Conservation (phyloP, 2,888 invertebrate genomes). For the Apotomis turbidana region DNA sequence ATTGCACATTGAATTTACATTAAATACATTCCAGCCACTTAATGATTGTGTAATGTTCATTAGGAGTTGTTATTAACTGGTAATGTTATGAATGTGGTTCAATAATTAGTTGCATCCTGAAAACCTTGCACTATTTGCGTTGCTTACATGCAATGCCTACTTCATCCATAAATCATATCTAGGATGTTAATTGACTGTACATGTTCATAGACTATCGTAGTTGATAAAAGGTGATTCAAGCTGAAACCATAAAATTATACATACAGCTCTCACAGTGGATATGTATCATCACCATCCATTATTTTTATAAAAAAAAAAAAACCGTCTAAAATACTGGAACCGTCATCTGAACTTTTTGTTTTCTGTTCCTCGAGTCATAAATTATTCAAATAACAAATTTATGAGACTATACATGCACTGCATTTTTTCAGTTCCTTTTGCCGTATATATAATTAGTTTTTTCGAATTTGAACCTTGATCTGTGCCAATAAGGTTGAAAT, state of each 20-base stretch:
- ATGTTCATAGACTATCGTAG: no score
- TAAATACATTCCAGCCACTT: conserved; percentile 5
- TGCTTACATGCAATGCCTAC: neutral
- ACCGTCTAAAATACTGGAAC: neutral
- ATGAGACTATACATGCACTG: neutral
- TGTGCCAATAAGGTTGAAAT: no score
- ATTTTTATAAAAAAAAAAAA: no score
- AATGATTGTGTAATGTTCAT: neutral
- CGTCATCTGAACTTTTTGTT: neutral
- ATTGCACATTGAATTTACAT: neutral
- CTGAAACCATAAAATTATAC: no score
- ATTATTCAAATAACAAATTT: neutral
- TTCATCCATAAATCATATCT: neutral
- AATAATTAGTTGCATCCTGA: neutral
- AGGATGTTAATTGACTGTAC: no score
- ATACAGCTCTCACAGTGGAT: no score
- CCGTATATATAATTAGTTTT: no score
- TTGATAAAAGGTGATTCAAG: no score
- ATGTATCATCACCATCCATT: no score
- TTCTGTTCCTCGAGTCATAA: neutral
- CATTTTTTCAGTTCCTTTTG: no score
- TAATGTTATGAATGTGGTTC: neutral
- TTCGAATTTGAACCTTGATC: no score
- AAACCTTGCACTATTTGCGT: neutral
- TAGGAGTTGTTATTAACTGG: conserved; percentile 4